Conservation (phyloP, 1,140 invertebrate species). For the Stenopsyche tienmushanensis region DNA sequence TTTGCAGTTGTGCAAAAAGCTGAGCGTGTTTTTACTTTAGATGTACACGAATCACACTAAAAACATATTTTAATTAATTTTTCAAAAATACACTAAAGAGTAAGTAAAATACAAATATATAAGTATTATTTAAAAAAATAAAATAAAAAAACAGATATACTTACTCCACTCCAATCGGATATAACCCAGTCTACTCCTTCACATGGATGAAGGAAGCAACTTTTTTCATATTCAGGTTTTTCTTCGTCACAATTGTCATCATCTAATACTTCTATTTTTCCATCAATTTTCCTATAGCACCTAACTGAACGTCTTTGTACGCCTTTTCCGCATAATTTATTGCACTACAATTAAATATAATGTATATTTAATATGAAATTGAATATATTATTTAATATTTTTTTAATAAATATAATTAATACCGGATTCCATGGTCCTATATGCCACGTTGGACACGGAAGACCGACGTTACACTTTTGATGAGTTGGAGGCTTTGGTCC, state of each 20-base stretch:
- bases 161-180: slow-evolving; percentile 87
- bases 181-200: slow-evolving; percentile 90
- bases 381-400: slow-evolving; percentile 2
- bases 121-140: slow-evolving; percentile 20
- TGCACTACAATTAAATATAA: slow-evolving; percentile 63
- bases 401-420: slow-evolving; percentile 47
- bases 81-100: slow-evolving; percentile 27
- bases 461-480: slow-evolving; percentile 73
- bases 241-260: slow-evolving; percentile 70
- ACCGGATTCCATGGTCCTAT: slow-evolving; percentile 84
- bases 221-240: slow-evolving; percentile 68
- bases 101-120: slow-evolving; percentile 14
- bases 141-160: slow-evolving; percentile 43
- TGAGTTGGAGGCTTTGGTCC: slow-evolving; percentile 69
- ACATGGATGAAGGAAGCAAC: slow-evolving; percentile 79
- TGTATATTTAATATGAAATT: too few species aligned
- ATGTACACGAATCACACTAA: slow-evolving; percentile 74
- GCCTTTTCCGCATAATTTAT: slow-evolving; percentile 85
- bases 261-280: slow-evolving; percentile 68
- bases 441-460: slow-evolving; percentile 81
- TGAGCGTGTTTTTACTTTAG: slow-evolving; percentile 70
- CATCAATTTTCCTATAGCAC: slow-evolving; percentile 73
- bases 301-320: slow-evolving; percentile 70
- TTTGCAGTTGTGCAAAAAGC: slow-evolving; percentile 73
- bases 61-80: slow-evolving; percentile 36